Base-by-base conservation (phyloP, 2,888 invertebrate species). In the Diaprepes abbreviatus region DNA sequence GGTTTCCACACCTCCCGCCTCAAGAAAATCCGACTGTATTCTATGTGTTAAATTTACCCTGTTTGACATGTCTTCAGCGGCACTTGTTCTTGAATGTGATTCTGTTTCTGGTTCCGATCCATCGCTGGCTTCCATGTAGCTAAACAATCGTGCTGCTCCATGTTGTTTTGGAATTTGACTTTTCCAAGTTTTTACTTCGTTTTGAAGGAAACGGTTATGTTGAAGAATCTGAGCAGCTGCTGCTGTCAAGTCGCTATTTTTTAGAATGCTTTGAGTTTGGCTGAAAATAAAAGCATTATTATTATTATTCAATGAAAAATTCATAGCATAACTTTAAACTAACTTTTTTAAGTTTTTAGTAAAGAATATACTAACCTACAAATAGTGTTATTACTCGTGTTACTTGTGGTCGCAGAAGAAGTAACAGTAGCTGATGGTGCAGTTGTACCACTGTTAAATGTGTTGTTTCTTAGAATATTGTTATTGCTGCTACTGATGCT, bases 61-160 rank as follows among this genome's bases (percentile, higher is more conserved):
- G 43, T 21, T 72, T 63, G 78, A 79, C 81, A 83, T 81, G 40
- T 83, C 82, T 75, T 83, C 83, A 57, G 79, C 85, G 79, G 86
- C 85, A 59, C 80, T 74, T 28, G 79, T 79, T 36, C 69, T 54
- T 21, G 72, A 36, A 12, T 67, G 67, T 12, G 73, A 48, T 69
- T 85, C 85, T 79, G 86, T 86, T 79, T 85, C 85, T 17, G 87
- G 87, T 80, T 89, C 91, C 64, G 91, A 91, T 77, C 90, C 90
- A 85, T 91, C 91, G 75, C 88, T 89, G 73, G 92, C 92, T 85
- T 90, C 92, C 87, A 91, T 87, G 86, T 89, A 92, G 79, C 89
- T 91, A 85, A 91, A 91, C 63, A 91, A 86, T 69, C 91, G 86
- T 75, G 90, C 90, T 65, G 91, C 91, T 73, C 91, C 91, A 74